Evolutionary conservation across 2,797 vertebrate species (phyloP), one percentile per base, ranked within the genome.

Genomic region (Lepus oiostolus): DNA sequence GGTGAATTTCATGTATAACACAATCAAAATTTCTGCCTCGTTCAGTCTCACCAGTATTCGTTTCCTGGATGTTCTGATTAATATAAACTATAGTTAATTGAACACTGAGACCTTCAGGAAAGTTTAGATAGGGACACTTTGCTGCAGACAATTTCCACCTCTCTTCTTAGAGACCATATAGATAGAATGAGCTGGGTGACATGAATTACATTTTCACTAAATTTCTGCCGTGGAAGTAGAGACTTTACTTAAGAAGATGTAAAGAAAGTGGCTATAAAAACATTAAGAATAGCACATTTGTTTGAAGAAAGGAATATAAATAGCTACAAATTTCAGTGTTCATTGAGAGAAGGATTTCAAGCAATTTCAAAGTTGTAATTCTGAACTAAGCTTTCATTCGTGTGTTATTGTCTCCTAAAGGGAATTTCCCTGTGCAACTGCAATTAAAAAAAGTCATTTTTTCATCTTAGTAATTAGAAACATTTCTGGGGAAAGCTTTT

Each of bases 1-100:
- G 96, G 97, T 97, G 90, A 97, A 97, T 97, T 97, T 96, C 96
- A 94, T 92, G 67, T 98, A 96, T 92, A 98, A 97, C 92, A 96
- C 96, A 98, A 98, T 98, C 97, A 98, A 97, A 97, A 96, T 97
- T 96, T 96, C 95, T 95, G 93, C 91, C 95, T 91, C 96, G 74
- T 97, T 98, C 96, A 93, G 67, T 94, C 85, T 96, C 94, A 91
- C 92, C 96, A 97, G 93, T 97, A 85, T 97, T 97, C 60, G 96
- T 97, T 98, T 98, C 79, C 88, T 96, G 24, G 85, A 92, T 96
- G 74, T 98, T 97, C 97, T 98, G 97, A 97, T 98, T 98, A 97
- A 97, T 98, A 98, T 97, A 98, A 98, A 96, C 94, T 77, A 35
- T 94, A 77, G 83, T 96, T 98, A 98, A 98, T 97, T 97, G 97